Conservation (phyloP, 64 coral and sea anemone species). For the Pocillopora damicornis region DNA sequence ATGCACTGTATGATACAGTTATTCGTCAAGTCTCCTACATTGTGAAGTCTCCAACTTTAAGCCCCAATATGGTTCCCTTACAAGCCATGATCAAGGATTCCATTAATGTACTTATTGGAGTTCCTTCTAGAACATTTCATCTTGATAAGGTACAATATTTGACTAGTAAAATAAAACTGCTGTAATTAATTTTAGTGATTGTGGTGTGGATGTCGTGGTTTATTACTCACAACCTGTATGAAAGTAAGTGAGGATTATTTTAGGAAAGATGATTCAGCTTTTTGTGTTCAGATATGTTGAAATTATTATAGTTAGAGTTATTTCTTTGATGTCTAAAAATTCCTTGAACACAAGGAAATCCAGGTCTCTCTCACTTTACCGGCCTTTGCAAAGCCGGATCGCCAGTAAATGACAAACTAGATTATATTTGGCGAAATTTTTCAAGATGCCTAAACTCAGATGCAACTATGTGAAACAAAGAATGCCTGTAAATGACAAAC, state of each 20-base stretch:
- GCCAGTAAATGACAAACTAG: neutral
- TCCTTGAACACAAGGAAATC: no score
- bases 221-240: no score
- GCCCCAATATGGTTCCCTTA: constrained; percentile 35
- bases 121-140: constrained; percentile 77
- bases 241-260: no score
- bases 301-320: no score
- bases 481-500: neutral
- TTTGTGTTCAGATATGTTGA: no score
- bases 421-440: no score
- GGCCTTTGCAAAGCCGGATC: no score
- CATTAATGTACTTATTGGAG: constrained; percentile 84
- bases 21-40: constrained; percentile 78
- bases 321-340: no score
- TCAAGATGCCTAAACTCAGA: neutral
- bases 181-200: no score
- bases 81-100: constrained; percentile 65
- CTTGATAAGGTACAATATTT: constrained; percentile 53
- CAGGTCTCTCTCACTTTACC: no score
- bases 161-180: neutral
- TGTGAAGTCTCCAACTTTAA: constrained; percentile 42
- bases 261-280: no score
- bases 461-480: neutral
- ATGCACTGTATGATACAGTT: constrained; percentile 74
- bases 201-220: no score